Evolutionary conservation across 2,797 vertebrate genomes (phyloP).

Genomic region (Zalophus californianus): DNA sequence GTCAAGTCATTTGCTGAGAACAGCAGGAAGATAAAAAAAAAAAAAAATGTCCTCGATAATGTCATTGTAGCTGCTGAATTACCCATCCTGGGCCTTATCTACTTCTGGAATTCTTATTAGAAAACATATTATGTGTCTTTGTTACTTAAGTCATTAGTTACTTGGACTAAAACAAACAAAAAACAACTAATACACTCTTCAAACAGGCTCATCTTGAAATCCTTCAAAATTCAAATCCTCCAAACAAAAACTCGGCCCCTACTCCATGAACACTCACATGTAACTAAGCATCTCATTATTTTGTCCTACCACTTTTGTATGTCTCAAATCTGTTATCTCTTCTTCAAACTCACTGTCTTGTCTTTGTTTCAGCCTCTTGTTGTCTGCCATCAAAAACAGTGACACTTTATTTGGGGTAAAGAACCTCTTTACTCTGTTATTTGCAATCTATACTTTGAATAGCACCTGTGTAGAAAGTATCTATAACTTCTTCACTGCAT

Average conservation of each 20-base stretch:
- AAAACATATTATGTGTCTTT: background rate
- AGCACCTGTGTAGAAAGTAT: background rate
- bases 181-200: background rate
- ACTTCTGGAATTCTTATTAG: background rate
- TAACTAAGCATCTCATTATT: slow-evolving; percentile 15
- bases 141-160: background rate
- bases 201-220: background rate
- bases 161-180: background rate
- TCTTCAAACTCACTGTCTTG: background rate
- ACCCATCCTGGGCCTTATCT: background rate
- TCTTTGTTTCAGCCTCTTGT: background rate
- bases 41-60: background rate
- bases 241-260: background rate
- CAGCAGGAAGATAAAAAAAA: background rate
- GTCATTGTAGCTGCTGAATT: background rate
- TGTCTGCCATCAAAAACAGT: background rate
- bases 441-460: background rate
- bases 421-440: background rate
- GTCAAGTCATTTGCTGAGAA: background rate
- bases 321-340: background rate
- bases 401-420: background rate
- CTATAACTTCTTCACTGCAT: background rate
- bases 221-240: background rate
- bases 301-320: background rate
- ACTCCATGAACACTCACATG: background rate